Conservation (phyloP, 1,140 invertebrate genomes). For the Littorina saxatilis region DNA sequence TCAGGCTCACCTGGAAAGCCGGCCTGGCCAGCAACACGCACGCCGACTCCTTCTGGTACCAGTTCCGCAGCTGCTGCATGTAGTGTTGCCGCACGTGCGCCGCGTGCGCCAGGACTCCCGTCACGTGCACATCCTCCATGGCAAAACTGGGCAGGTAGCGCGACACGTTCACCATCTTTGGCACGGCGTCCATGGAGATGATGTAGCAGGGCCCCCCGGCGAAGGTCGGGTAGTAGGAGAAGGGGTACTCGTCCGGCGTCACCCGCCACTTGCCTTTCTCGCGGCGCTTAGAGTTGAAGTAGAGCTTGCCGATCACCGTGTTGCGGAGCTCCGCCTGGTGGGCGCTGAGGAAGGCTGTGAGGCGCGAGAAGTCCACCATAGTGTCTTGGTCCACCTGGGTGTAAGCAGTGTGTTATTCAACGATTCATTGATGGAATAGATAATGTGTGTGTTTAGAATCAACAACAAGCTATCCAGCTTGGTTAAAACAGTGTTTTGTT, state of each 20-base stretch:
- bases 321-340: conserved; percentile 21
- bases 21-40: neutral
- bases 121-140: conserved; percentile 34
- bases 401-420: too few relatives aligned
- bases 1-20: neutral
- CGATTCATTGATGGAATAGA: too few relatives aligned
- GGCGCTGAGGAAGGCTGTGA: conserved; percentile 43
- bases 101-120: conserved; percentile 42
- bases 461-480: too few relatives aligned
- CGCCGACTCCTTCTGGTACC: neutral
- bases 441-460: too few relatives aligned
- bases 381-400: conserved; percentile 79
- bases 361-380: conserved; percentile 73
- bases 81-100: conserved; percentile 45
- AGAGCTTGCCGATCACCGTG: conserved; percentile 13
- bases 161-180: conserved; percentile 6
- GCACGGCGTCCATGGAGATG: conserved; percentile 6
- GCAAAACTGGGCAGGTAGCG: conserved; percentile 10
- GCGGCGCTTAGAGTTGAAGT: neutral
- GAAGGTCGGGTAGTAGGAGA: conserved; percentile 20
- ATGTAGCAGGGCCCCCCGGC: conserved; percentile 22
- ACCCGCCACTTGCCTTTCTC: conserved; percentile 23
- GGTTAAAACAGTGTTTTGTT: too few relatives aligned
- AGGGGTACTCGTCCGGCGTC: conserved; percentile 1
- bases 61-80: conserved; percentile 32